phyloP scores from a whole-genome alignment of 2,888 invertebrate species.

The Omphaloscelis lunosa region DNA sequence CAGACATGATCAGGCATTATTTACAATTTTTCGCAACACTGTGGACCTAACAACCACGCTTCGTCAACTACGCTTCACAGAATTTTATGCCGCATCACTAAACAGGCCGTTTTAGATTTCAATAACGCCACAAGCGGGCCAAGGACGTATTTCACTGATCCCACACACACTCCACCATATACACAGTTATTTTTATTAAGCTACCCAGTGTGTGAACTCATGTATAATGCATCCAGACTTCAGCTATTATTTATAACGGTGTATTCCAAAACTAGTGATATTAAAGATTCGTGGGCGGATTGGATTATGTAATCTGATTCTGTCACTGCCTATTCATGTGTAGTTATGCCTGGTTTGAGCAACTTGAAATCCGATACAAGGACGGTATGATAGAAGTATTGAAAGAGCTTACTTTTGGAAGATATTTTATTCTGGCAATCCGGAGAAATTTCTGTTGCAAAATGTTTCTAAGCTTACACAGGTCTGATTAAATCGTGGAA shows the following conservation, averaged over 20 bases:
- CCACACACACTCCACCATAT: slow-evolving; percentile 34
- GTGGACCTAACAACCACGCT: slow-evolving; percentile 10
- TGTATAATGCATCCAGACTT: slow-evolving; percentile 69
- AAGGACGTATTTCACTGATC: slow-evolving; percentile 60
- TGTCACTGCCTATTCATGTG: slow-evolving; percentile 41
- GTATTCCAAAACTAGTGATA: slow-evolving; percentile 58
- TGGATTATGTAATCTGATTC: slow-evolving; percentile 66
- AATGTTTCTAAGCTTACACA: neutral
- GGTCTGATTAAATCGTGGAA: neutral
- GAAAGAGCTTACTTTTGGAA: slow-evolving; percentile 32
- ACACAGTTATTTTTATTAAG: slow-evolving; percentile 60
- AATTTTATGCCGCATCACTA: slow-evolving; percentile 54
- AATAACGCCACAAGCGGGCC: slow-evolving; percentile 59
- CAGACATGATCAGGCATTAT: slow-evolving; percentile 7
- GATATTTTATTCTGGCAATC: slow-evolving; percentile 20
- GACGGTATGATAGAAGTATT: slow-evolving; percentile 16
- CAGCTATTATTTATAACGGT: slow-evolving; percentile 64
- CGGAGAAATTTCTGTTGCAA: slow-evolving; percentile 1
- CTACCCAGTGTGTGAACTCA: slow-evolving; percentile 56
- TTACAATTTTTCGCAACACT: slow-evolving; percentile 16
- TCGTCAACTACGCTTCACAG: slow-evolving; percentile 36
- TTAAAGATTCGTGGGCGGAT: slow-evolving; percentile 68
- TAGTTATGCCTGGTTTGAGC: slow-evolving; percentile 23
- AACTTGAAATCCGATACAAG: slow-evolving; percentile 39
- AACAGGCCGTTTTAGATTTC: slow-evolving; percentile 62